Percentiles rank a stretch among this genome's conserved stretches.
These are phyloP conservation scores for Pseudonaja textilis DNA, from an alignment of 2,113 vertebrate genomes.

Conservation along the genomic window DNA sequence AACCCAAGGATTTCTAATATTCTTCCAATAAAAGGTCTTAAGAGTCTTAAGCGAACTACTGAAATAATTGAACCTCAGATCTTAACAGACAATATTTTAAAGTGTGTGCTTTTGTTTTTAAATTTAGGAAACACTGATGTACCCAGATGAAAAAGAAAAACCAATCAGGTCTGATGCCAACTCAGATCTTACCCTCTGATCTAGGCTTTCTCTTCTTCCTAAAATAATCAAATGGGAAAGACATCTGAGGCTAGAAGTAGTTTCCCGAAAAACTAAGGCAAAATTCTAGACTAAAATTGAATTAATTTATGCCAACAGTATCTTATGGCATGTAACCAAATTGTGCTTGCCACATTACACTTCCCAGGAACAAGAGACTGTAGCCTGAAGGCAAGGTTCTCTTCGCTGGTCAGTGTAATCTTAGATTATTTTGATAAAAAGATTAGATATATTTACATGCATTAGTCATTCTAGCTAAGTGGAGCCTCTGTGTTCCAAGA, in stretches of 20 bases:
- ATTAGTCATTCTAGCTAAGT: background rate
- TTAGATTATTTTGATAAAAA: background rate
- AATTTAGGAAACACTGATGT: background rate
- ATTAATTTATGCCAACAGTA: background rate
- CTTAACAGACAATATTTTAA: background rate
- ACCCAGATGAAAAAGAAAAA: background rate
- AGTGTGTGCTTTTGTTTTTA: background rate
- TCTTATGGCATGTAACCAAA: background rate
- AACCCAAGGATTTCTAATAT: background rate
- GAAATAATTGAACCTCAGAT: background rate
- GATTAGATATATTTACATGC: background rate
- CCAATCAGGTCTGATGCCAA: background rate
- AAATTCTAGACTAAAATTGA: background rate
- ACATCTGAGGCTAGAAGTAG: background rate
- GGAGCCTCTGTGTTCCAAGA: background rate
- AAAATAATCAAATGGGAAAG: background rate
- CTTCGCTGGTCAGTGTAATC: background rate
- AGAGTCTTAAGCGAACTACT: background rate
- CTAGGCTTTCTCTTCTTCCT: background rate
- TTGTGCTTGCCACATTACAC: background rate
- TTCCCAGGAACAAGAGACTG: background rate
- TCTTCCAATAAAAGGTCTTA: background rate
- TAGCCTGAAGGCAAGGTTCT: background rate
- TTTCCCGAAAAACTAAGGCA: background rate
- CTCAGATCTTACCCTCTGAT: background rate